Evolutionary conservation across 1,140 invertebrate species (phyloP).

Genomic region (Neodiprion fabricii): DNA sequence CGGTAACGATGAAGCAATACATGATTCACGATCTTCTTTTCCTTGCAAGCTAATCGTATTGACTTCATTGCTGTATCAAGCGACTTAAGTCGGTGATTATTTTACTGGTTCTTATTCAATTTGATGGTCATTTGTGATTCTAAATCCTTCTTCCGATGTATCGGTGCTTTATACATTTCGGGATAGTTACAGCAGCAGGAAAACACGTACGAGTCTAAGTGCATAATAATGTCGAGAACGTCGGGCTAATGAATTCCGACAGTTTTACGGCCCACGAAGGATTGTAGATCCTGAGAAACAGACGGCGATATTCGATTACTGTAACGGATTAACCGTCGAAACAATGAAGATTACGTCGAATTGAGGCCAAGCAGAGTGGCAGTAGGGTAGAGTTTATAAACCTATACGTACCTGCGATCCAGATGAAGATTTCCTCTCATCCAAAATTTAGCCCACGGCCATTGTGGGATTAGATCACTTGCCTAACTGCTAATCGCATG

Average conservation of each 20-base stretch:
- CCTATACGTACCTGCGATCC: background rate
- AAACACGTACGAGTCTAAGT: background rate
- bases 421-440: background rate
- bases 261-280: background rate
- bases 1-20: no score
- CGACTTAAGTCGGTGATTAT: background rate
- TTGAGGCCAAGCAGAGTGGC: background rate
- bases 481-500: background rate
- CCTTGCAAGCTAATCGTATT: no score
- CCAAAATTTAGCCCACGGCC: background rate
- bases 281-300: background rate
- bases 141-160: background rate
- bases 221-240: background rate
- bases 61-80: no score
- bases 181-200: background rate
- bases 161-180: no score
- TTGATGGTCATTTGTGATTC: background rate
- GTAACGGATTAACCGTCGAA: background rate
- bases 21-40: no score
- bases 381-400: no score
- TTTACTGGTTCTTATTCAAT: background rate
- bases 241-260: background rate
- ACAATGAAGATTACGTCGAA: slow-evolving; percentile 5
- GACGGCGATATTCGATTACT: background rate
- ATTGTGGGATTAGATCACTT: background rate